These are phyloP conservation scores for Drosophila novamexicana DNA, from an alignment of 1,140 invertebrate genomes.

Conservation along the genomic window DNA sequence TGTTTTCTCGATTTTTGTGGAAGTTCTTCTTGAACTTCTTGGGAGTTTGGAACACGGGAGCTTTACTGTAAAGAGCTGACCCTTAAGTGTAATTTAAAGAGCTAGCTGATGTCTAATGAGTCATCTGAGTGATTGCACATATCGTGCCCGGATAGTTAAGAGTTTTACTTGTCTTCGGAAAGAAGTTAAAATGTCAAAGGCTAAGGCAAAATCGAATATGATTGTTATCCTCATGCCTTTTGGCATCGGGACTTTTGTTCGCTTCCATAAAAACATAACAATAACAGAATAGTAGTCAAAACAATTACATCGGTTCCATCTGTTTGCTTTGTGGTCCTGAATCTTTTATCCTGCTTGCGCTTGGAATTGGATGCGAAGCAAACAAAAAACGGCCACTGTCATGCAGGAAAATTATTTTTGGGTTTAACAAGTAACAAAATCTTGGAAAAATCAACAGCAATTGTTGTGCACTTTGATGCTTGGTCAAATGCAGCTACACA, in stretches of 20 bases:
- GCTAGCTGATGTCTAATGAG: too few relatives aligned
- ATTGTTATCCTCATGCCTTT: background rate
- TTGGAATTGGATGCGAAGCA: background rate
- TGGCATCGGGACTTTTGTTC: slow-evolving; percentile 6
- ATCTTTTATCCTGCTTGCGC: slow-evolving; percentile 15
- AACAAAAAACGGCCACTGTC: slow-evolving; percentile 57
- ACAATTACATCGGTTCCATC: slow-evolving; percentile 30
- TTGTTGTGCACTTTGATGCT: slow-evolving; percentile 51
- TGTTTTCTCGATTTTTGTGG: slow-evolving; percentile 44
- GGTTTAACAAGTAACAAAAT: slow-evolving; percentile 44
- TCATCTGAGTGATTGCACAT: too few relatives aligned
- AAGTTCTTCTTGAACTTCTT: slow-evolving; percentile 7
- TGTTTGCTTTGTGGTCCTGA: slow-evolving; percentile 22
- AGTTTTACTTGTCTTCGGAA: background rate
- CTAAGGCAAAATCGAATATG: background rate
- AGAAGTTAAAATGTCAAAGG: slow-evolving; percentile 1
- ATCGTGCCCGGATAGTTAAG: background rate
- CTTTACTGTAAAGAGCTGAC: too few relatives aligned
- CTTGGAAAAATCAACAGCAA: slow-evolving; percentile 67
- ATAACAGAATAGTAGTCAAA: slow-evolving; percentile 41
- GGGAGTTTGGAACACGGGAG: background rate
- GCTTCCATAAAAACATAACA: slow-evolving; percentile 29
- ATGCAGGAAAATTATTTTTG: slow-evolving; percentile 67
- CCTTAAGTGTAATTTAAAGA: too few relatives aligned
- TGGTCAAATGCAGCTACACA: slow-evolving; percentile 6